phyloP scores from a whole-genome alignment of 2,797 vertebrate genomes.

The Protosalanx chinensis region DNA sequence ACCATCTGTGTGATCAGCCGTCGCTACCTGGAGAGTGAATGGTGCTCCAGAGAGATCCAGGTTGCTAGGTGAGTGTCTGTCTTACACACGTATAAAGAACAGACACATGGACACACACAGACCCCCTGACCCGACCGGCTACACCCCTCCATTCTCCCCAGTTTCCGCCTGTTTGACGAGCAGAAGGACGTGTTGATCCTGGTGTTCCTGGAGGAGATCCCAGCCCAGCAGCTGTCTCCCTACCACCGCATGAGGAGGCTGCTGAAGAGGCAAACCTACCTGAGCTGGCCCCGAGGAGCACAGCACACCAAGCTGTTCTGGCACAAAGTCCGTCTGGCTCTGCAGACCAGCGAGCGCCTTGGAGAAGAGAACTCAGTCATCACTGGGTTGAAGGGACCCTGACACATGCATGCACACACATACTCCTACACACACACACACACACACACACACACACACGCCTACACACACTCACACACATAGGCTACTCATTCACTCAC shows the following conservation, averaged over 20 bases:
- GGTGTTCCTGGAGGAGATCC: constrained; percentile 57
- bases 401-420: background rate
- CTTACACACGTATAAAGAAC: background rate
- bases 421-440: background rate
- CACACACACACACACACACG: too few relatives aligned
- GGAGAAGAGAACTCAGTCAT: constrained; percentile 19
- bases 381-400: constrained; percentile 8
- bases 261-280: constrained; percentile 47
- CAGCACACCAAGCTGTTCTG: constrained; percentile 36
- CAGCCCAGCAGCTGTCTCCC: constrained; percentile 34
- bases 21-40: constrained; percentile 70
- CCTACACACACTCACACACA: background rate
- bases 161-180: constrained; percentile 53
- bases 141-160: background rate
- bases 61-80: constrained; percentile 59
- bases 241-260: constrained; percentile 49
- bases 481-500: too few relatives aligned
- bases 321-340: constrained; percentile 63
- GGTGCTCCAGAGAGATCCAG: constrained; percentile 77
- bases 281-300: constrained; percentile 48
- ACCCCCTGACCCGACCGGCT: background rate
- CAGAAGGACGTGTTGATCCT: constrained; percentile 53
- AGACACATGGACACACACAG: background rate
- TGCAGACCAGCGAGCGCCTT: constrained; percentile 36
- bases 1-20: constrained; percentile 76